phyloP scores from a whole-genome alignment of 2,797 vertebrate genomes.

The Picus viridis region DNA sequence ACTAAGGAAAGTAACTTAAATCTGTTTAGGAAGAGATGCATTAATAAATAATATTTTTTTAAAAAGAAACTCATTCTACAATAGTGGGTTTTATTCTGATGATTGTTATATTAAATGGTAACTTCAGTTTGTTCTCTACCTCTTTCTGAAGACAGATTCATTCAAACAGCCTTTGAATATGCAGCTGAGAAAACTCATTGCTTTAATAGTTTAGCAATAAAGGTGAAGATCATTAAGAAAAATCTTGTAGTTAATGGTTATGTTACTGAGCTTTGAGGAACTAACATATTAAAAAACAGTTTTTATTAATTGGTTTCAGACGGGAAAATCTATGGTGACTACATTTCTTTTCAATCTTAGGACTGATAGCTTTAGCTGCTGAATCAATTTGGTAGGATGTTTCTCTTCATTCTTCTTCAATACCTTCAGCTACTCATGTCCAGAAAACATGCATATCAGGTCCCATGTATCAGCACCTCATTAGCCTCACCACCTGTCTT shows the following conservation, averaged over 20 bases:
- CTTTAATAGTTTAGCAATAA: neutral
- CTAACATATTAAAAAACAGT: neutral
- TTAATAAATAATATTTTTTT: neutral
- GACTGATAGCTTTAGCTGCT: neutral
- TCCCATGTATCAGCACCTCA: fast-evolving
- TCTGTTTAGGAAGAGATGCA: slow-evolving; percentile 1
- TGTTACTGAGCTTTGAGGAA: neutral
- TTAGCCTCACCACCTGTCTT: neutral
- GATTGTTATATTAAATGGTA: neutral
- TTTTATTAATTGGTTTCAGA: neutral
- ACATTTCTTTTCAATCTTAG: neutral
- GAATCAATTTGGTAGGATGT: neutral
- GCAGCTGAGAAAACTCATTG: neutral
- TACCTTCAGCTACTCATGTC: fast-evolving
- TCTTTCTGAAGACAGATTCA: neutral
- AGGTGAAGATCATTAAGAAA: neutral
- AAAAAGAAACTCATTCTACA: neutral
- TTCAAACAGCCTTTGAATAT: neutral
- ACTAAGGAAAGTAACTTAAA: slow-evolving; percentile 24
- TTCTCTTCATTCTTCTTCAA: neutral
- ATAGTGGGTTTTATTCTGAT: neutral
- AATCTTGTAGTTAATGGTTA: neutral
- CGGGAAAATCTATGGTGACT: neutral
- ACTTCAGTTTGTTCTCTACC: neutral
- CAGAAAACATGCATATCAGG: fast-evolving